Percentiles rank a stretch among this genome's conserved stretches.
Conservation (phyloP, 2,113 vertebrate species). For the Otus sunia region DNA sequence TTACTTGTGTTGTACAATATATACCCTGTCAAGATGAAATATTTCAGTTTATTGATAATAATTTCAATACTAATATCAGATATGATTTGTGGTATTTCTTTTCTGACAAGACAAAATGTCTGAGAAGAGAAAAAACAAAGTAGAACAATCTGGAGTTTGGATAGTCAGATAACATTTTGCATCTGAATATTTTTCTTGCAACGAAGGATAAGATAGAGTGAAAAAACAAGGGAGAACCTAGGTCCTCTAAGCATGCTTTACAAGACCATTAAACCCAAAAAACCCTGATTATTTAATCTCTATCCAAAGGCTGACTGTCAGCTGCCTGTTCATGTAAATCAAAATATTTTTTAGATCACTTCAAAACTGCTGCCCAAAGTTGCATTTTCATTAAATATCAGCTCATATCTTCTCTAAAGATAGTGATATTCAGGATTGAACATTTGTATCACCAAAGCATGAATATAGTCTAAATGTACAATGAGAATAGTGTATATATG, state of each 20-base stretch:
- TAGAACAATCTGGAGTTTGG: neutral
- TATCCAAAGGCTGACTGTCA: neutral
- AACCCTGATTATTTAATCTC: neutral
- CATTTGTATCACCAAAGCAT: neutral
- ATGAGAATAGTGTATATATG: neutral
- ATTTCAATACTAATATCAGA: neutral
- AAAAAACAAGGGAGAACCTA: neutral
- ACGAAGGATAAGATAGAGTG: fast-evolving
- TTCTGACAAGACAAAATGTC: neutral
- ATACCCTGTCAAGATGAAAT: neutral
- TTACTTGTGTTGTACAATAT: neutral
- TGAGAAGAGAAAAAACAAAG: neutral
- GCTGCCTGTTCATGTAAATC: neutral
- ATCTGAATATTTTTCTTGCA: neutral
- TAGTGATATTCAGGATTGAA: neutral
- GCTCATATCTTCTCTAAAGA: neutral
- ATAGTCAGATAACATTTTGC: neutral
- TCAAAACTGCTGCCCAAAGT: neutral
- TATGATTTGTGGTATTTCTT: neutral
- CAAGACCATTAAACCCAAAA: neutral
- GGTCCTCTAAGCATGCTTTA: neutral
- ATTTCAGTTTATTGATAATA: neutral
- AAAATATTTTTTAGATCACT: neutral
- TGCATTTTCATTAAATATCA: neutral
- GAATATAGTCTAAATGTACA: neutral